Evolutionary conservation across 1,140 invertebrate genomes (phyloP).

Genomic region (Phenacoccus solenopsis): DNA sequence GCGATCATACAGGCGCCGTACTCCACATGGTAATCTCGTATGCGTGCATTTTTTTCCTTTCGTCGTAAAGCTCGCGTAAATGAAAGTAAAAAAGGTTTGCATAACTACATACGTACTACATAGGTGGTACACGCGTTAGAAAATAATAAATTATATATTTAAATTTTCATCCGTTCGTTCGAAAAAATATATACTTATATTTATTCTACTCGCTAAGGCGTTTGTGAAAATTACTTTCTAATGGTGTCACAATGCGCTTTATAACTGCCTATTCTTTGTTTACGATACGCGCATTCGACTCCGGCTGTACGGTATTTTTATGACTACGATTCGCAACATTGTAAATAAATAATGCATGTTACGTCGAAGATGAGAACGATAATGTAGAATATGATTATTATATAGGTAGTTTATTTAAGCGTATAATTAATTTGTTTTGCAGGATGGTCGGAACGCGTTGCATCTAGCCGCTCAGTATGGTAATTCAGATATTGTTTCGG

Average conservation of each 20-base stretch:
- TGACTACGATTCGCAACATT: background rate
- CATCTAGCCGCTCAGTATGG: slow-evolving; percentile 14
- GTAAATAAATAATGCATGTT: background rate
- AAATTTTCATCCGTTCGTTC: too few relatives aligned
- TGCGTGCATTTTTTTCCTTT: too few relatives aligned
- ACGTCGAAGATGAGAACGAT: slow-evolving; percentile 3
- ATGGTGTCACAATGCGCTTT: background rate
- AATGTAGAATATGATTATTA: background rate
- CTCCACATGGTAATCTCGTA: too few relatives aligned
- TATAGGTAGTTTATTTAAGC: background rate
- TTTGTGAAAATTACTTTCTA: slow-evolving; percentile 1
- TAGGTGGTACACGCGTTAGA: too few relatives aligned
- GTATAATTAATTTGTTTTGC: slow-evolving; percentile 15
- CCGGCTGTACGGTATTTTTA: too few relatives aligned
- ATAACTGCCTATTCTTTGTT: too few relatives aligned
- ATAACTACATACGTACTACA: too few relatives aligned
- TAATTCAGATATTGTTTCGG: slow-evolving; percentile 9
- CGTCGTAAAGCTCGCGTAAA: too few relatives aligned
- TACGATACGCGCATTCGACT: background rate
- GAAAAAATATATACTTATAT: too few relatives aligned
- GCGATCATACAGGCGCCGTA: background rate
- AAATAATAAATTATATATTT: too few relatives aligned
- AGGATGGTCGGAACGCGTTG: slow-evolving; percentile 14
- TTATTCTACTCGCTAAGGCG: too few relatives aligned
- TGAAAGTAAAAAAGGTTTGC: too few relatives aligned